Base-by-base conservation (phyloP, 2,113 vertebrate genomes). In the Indicator maculatus region DNA sequence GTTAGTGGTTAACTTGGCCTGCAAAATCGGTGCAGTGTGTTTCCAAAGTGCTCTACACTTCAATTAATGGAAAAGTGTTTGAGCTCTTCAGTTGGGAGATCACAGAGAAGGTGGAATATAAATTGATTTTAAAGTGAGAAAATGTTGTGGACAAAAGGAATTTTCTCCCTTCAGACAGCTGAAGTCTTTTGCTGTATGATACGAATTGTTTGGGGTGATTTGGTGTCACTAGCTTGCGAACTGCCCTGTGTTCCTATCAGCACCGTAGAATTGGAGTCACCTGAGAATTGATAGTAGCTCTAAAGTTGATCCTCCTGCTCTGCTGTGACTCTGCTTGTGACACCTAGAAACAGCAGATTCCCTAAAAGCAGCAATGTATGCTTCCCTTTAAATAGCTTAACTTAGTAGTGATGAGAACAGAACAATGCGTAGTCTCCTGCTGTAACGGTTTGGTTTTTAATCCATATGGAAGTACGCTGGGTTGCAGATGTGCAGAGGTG, bases 1-100 rank as follows among this genome's bases (percentile, higher is more conserved):
- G 28, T 45, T 17, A 17, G 31, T 41, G 63, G 19, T 27, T 59
- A 45, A 38, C n/a, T 85, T 39, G 26, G 31, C 67, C 69, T 47
- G 11, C 39, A 83, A 26, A 59, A 30, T 77, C 38, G 20, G 33
- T 20, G 31, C 31, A 23, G 11, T 39, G n/a, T 36, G 79, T 78
- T 58, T 55, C 16, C 12, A 4, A n/a, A 36, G 36, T 23, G 44
- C 31, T n/a, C 18, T 56, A 16, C 0, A 0, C 50, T 75, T 58
- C 18, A 63, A 38, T 58, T 79, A 24, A 6, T 8, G 28, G 64
- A 39, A 39, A 39, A 50, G 24, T 55, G 36, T 59, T 63, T 66
- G 59, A 71, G 11, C n/a, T 63, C 38, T 74, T 64, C 1, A 11
- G 27, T 16, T 64, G 20, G 38, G 44, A 64, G 53, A 36, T 73